These are phyloP conservation scores for Yponomeuta plumbellus DNA, from an alignment of 2,888 invertebrate genomes.

Conservation along the genomic window DNA sequence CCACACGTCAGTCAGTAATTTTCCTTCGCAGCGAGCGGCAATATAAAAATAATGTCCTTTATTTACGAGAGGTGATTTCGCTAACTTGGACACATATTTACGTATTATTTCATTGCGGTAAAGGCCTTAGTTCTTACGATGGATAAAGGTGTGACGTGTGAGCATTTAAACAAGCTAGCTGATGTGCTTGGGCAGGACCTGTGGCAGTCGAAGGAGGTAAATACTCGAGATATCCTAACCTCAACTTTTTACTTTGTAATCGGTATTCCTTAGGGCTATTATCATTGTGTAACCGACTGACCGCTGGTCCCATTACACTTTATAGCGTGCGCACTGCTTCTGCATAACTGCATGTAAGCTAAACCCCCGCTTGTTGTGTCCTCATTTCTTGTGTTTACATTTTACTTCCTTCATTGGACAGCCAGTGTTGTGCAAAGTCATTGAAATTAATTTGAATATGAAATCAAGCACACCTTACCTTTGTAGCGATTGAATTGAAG, in stretches of 20 bases:
- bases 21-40: constrained; percentile 20
- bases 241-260: constrained; percentile 54
- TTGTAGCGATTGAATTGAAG: not conserved
- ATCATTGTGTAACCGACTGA: constrained; percentile 51
- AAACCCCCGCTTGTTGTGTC: constrained; percentile 19
- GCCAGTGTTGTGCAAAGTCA: constrained; percentile 10
- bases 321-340: not conserved
- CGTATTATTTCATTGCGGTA: constrained; percentile 30
- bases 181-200: constrained; percentile 58
- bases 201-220: constrained; percentile 68
- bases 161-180: constrained; percentile 64
- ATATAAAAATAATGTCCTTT: constrained; percentile 48
- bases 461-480: not conserved
- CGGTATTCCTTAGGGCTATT: constrained; percentile 47
- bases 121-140: constrained; percentile 43
- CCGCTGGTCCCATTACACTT: not conserved
- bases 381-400: constrained; percentile 11
- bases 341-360: constrained; percentile 20
- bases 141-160: constrained; percentile 70
- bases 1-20: constrained; percentile 31
- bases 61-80: constrained; percentile 49
- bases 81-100: constrained; percentile 43
- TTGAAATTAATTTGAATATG: constrained; percentile 8
- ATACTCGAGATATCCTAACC: constrained; percentile 46
- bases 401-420: constrained; percentile 10